Base-by-base conservation (phyloP, 2,113 vertebrate genomes). In the Chaetura pelagica region DNA sequence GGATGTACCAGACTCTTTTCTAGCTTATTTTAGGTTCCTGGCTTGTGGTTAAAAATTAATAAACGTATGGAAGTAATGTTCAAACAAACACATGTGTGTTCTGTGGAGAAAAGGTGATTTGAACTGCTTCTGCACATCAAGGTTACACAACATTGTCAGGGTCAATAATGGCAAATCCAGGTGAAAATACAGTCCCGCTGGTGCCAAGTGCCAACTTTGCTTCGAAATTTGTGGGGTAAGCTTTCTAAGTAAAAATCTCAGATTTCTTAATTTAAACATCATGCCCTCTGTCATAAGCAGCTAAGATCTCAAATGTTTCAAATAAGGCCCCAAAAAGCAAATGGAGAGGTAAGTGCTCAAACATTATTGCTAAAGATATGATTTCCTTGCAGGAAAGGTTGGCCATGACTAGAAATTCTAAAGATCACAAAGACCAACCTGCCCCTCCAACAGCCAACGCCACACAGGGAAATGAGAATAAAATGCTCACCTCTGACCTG, bases 71-170 rank as follows among this genome's bases (percentile, higher is more conserved):
- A 91, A 48, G 55, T 48, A 62, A 63, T 76, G 71, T 57, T 64
- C 34, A 64, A 40, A 32, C 27, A 30, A 17, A 57, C 11, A 11
- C 4, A 42, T 0, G 0, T 40, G 15, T 0, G 2, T 78, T 63
- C 27, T 58, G 38, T 9, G 35, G 6, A 64, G 15, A 63, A 87
- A 86, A 76, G 9, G 22, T 64, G 35, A 68, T 30, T n/a, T 61
- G 42, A 82, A 63, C 55, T 32, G 27, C 81, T 90, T 55, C 20
- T n/a, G n/a, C 6, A 20, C 27, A 73, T 48, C 34, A 78, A 49
- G 12, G 5, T 64, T 51, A 48, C 18, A 10, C 27, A 63, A 15
- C 20, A 15, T 15, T 61, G 42, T 30, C 75, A 87, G 8, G 38
- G 42, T 55, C n/a, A 64, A 14, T 15, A 17, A 51, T 5, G 29